Evolutionary conservation across 2,797 vertebrate genomes (phyloP), one percentile per base, ranked within the genome.

Genomic region (Pseudomugil tenellus): DNA sequence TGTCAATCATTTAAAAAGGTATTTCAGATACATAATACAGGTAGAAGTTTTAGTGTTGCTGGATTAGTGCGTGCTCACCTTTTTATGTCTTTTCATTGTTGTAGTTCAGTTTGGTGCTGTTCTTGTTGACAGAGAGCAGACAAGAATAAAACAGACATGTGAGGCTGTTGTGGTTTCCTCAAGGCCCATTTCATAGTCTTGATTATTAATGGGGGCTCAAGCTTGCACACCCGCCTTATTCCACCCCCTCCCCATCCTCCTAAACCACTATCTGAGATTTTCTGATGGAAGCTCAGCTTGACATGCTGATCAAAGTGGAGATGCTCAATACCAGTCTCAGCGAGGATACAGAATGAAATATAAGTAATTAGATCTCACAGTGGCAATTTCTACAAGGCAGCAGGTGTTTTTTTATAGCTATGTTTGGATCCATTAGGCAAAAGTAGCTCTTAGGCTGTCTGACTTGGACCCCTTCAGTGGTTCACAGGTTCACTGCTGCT

Each of bases 301-400:
- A 84, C 69, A 74, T 74, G 68, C 58, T 58, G 87, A 93, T 93
- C 84, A 93, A 91, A 92, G 91, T 84, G 77, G 75, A 61, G 84
- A 76, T 91, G 77, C 84, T 92, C 88, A 92, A 91, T 89, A 87
- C 74, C 89, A 91, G 77, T 86, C 83, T 79, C 87, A 84, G 83
- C 74, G 57, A 84, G 88, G 72, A 78, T 72, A 86, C 77, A 61
- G 80, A 77, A 88, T 88, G 74, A 92, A 92, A 93, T 84, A 87
- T 85, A 81, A 92, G 86, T 91, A 93, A 93, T 92, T 92, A 92
- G 81, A 88, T 86, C 91, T 92, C 90, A 86, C 85, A 85, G 91
- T 85, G 77, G 89, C 76, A 83, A 87, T 84, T 88, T 87, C 86
- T 87, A 81, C 67, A 61, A 80, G 86, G 86, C 88, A 88, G 90